These are phyloP conservation scores for Miichthys miiuy DNA, from an alignment of 2,797 vertebrate species.

Conservation along the genomic window DNA sequence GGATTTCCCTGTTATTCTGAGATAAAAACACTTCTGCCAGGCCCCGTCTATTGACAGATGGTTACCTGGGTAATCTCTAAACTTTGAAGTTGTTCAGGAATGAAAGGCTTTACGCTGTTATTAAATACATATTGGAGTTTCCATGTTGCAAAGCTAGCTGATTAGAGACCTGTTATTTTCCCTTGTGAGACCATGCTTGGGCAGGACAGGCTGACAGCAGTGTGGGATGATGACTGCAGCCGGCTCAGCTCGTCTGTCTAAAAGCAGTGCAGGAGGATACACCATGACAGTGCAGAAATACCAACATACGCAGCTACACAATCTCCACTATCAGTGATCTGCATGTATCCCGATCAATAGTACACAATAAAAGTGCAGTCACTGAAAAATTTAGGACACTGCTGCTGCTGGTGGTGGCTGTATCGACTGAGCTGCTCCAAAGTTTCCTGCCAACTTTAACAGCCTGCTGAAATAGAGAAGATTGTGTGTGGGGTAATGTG, in stretches of 20 bases:
- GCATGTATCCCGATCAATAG: constrained; percentile 49
- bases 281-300: constrained; percentile 71
- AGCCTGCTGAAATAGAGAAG: constrained; percentile 40
- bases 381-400: constrained; percentile 48
- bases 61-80: constrained; percentile 11
- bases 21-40: background rate
- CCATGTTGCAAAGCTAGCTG: constrained; percentile 12
- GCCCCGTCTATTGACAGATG: background rate
- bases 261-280: constrained; percentile 39
- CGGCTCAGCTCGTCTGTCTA: constrained; percentile 28
- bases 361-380: constrained; percentile 37
- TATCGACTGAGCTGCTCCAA: constrained; percentile 53
- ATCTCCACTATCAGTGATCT: constrained; percentile 14
- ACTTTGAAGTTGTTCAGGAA: constrained; percentile 9
- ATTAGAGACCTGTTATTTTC: constrained; percentile 55
- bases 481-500: constrained; percentile 33
- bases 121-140: constrained; percentile 39
- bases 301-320: constrained; percentile 15
- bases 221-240: constrained; percentile 48
- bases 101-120: constrained; percentile 28
- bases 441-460: constrained; percentile 55
- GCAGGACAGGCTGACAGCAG: constrained; percentile 45
- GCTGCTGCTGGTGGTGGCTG: constrained; percentile 27
- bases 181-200: constrained; percentile 9
- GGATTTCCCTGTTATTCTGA: background rate